Conservation (phyloP, 2,888 invertebrate genomes). For the Chrysolina oricalcia region DNA sequence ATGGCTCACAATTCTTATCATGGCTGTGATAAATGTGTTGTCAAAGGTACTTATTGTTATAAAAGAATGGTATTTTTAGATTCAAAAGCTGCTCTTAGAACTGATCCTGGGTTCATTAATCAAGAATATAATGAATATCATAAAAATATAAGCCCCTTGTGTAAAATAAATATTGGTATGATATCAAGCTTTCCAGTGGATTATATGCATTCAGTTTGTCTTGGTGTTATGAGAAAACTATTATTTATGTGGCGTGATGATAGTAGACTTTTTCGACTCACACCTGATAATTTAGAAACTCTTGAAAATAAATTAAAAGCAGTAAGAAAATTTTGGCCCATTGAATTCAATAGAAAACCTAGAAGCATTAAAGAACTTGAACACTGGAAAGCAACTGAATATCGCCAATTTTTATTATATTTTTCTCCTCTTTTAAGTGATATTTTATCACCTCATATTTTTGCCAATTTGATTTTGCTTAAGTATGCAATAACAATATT, state of each 20-base stretch:
- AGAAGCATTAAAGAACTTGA: constrained; percentile 51
- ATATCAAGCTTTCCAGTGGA: constrained; percentile 27
- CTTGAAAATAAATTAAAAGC: constrained; percentile 21
- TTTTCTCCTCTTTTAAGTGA: constrained; percentile 42
- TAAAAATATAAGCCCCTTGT: constrained; percentile 50
- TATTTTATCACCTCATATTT: constrained; percentile 35
- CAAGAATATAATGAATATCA: constrained; percentile 46
- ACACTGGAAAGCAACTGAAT: constrained; percentile 56
- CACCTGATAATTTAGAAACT: neutral
- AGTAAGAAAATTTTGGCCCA: too few relatives aligned
- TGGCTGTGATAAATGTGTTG: constrained; percentile 52
- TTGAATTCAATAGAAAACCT: constrained; percentile 56
- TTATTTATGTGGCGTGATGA: constrained; percentile 15
- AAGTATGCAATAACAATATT: too few relatives aligned
- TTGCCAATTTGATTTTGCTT: too few relatives aligned
- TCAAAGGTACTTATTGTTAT: constrained; percentile 47
- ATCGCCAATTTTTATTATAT: constrained; percentile 53
- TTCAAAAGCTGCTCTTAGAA: constrained; percentile 51
- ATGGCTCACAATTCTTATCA: constrained; percentile 30
- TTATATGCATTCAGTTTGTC: constrained; percentile 31
- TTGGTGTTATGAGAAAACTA: constrained; percentile 27
- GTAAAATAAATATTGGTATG: constrained; percentile 31
- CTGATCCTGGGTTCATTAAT: constrained; percentile 42
- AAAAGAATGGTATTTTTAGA: constrained; percentile 53
- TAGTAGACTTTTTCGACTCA: constrained; percentile 9